Evolutionary conservation across 2,113 vertebrate genomes (phyloP), one percentile per base, ranked within the genome.

Genomic region (Scomber japonicus): DNA sequence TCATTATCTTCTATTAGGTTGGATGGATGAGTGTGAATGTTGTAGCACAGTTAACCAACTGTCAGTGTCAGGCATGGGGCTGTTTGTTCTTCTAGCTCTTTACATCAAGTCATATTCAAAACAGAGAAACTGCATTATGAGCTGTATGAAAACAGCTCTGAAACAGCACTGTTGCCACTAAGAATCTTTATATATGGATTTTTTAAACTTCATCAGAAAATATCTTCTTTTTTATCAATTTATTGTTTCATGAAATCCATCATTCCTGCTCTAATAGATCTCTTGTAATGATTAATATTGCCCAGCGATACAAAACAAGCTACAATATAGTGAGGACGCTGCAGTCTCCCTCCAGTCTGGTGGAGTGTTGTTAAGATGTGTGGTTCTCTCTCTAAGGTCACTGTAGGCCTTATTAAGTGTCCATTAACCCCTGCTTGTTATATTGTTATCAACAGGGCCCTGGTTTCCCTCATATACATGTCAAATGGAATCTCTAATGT

Each of bases 401-500:
- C 73, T 76, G 8, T 19, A 70, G 87, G 81, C 75, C 75, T 88
- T 87, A 89, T 91, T 87, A 88, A 88, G 71, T 77, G 61, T 71
- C 89, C 71, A 91, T 88, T 90, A 92, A 88, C 84, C 88, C 69
- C 63, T 83, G 61, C 66, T 19, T 84, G 75, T 83, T 69, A 81
- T 81, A 66, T 75, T 90, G 82, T 88, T 90, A 90, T 91, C 86
- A 91, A 87, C 83, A 84, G 70, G 87, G 80, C 65, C 69, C 57
- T 45, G 44, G 50, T 79, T 64, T 59, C n/a, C 51, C 83, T 86
- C 90, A 89, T 89, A 89, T 89, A 89, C 89, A 89, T 81, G 88
- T 91, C 89, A 89, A 88, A 86, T 83, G 76, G 88, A 88, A 88
- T 90, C 88, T 90, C 81, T 90, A 92, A 90, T 87, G 85, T 89